A percentile compares a stretch with the other conserved stretches of the same genome.
Conservation (phyloP, 2,888 invertebrate genomes). For the Tineola bisselliella region DNA sequence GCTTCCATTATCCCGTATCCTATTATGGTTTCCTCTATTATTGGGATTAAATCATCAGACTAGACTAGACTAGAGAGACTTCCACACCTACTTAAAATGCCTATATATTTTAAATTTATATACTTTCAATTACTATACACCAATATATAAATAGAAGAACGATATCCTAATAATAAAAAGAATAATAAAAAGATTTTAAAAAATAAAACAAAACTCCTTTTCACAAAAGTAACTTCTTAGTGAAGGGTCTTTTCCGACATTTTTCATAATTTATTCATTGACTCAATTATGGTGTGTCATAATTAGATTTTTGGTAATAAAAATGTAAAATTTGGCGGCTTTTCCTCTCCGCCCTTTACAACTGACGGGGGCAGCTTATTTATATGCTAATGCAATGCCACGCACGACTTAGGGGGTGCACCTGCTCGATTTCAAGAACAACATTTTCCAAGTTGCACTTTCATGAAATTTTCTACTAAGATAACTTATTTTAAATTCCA, state of each 20-base stretch:
- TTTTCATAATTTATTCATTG: slow-evolving; percentile 22
- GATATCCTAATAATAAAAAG: no score
- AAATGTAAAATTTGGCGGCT: slow-evolving; percentile 43
- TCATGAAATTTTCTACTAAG: slow-evolving; percentile 48
- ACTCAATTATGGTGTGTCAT: slow-evolving; percentile 59
- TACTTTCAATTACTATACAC: no score
- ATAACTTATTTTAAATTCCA: slow-evolving; percentile 13
- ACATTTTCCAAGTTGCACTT: slow-evolving; percentile 57
- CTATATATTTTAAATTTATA: no score
- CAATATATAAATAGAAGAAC: no score
- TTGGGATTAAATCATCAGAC: no score
- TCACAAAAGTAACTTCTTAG: not conserved
- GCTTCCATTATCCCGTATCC: no score
- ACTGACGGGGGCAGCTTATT: slow-evolving; percentile 51
- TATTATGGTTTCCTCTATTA: no score
- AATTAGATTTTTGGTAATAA: slow-evolving; percentile 60
- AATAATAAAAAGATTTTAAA: no score
- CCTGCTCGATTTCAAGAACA: slow-evolving; percentile 63
- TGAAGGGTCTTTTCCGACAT: not conserved
- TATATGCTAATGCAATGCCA: slow-evolving; percentile 62
- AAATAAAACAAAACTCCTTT: not conserved
- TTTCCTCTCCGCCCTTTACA: slow-evolving; percentile 31
- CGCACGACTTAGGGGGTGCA: slow-evolving; percentile 55
- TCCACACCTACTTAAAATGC: no score
- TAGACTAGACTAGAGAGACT: no score